Base-by-base conservation (phyloP, 1,140 invertebrate genomes). In the Gonatopus flavifemur region DNA sequence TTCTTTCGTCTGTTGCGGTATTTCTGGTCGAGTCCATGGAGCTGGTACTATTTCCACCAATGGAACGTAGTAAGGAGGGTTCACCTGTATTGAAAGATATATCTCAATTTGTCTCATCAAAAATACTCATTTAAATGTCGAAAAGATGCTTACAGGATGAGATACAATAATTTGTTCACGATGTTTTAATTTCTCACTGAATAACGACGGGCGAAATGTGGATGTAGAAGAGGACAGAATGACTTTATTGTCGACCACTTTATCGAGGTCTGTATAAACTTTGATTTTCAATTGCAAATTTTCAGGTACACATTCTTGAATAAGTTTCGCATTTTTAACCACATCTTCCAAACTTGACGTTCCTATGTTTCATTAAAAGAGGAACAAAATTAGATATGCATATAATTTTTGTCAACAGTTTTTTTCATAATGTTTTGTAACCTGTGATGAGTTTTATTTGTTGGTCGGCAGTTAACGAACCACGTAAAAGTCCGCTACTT, bases 41-140 rank as follows among this genome's bases (percentile, higher is more conserved):
- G 93, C 90, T 2, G 95, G 95, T 2, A 98, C 91, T 30, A 98
- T 82, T 81, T 98, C 96, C 1, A 97, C 91, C 22, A 98, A 75
- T 0, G 93, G 94, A 7, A 96, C 88, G 71, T 94, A 98, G 69
- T 98, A 97, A 0, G 95, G 95, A 35, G 96, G 96, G 78, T 98
- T 98, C 1, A 97, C 83, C 86, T 88, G 49, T 25, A 52, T 48
- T 39, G 9, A 41, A 39, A 38, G 22, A 49, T 13, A 10, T 16
- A 36, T 42, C 15, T 20, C 16, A 19, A 45, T 37, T 19, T 30
- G 13, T 25, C 13, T 5, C 32, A 43, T 36, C 19, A 56, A 16
- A 51, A 25, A 38, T 41, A 2, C 21, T 39, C 13, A 16, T 22
- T 22, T 35, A 28, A 47, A 41, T 36, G 38, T 50, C 48, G n/a